Conservation (phyloP, 2,797 vertebrate species). For the Diglossa cyanea region DNA sequence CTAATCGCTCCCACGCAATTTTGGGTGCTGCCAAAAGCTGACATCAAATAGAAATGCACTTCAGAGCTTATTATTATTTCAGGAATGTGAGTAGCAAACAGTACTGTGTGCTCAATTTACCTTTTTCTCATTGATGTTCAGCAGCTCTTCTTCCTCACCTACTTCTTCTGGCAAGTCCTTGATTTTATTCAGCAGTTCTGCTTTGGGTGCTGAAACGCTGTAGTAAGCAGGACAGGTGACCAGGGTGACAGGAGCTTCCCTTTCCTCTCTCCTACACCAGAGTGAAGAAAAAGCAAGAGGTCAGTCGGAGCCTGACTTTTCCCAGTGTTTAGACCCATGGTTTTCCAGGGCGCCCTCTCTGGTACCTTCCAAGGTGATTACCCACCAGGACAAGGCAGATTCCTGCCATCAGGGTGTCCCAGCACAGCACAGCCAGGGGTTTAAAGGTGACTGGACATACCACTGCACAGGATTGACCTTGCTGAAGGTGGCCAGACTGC, state of each 20-base stretch:
- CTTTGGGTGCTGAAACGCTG: constrained; percentile 75
- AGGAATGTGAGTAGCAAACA: not conserved
- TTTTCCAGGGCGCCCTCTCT: not conserved
- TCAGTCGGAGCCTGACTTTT: not conserved
- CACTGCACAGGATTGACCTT: not conserved
- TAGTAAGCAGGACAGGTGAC: constrained; percentile 74
- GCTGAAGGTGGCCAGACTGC: not conserved
- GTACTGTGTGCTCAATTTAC: constrained; percentile 57
- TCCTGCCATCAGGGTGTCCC: constrained; percentile 47
- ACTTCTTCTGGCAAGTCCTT: constrained; percentile 73
- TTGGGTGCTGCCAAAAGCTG: not conserved
- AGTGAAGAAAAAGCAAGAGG: not conserved
- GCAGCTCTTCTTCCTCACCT: constrained; percentile 75
- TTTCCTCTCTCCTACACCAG: constrained; percentile 75
- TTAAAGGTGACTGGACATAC: not conserved
- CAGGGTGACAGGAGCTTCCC: constrained; percentile 16
- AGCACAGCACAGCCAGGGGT: not conserved
- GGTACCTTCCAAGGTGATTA: not conserved
- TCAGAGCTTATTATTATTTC: not conserved
- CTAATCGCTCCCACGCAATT: accelerated
- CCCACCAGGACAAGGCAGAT: not conserved
- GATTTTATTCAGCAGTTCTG: constrained; percentile 72
- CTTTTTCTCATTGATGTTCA: constrained; percentile 85
- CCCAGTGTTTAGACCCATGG: not conserved
- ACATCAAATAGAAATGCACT: not conserved